Evolutionary conservation across 2,888 invertebrate genomes (phyloP).

Genomic region (Sarcophaga subvicina): DNA sequence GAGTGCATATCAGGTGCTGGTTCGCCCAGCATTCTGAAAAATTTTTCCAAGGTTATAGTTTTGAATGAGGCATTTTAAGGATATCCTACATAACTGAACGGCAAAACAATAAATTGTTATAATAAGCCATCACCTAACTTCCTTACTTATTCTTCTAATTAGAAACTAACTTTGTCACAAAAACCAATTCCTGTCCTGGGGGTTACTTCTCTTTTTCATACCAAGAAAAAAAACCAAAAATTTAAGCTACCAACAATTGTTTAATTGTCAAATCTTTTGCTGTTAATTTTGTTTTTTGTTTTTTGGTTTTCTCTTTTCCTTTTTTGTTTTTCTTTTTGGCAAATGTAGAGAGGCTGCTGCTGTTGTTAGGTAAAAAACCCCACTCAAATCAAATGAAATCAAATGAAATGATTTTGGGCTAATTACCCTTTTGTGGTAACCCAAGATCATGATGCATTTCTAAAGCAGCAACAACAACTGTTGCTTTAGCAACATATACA

Average conservation of each 20-base stretch:
- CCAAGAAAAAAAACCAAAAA: background rate
- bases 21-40: no score
- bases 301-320: constrained; percentile 26
- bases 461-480: constrained; percentile 1
- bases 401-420: constrained; percentile 75
- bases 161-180: background rate
- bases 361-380: constrained; percentile 39
- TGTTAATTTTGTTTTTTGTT: constrained; percentile 14
- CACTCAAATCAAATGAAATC: constrained; percentile 57
- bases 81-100: no score
- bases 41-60: no score
- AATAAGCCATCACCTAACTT: no score
- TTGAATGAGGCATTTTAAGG: no score
- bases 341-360: constrained; percentile 3
- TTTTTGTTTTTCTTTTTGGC: constrained; percentile 22
- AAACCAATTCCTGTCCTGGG: background rate
- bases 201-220: background rate
- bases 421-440: constrained; percentile 79
- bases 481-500: no score
- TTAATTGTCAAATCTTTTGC: constrained; percentile 59
- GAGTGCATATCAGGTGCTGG: no score
- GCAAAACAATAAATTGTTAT: no score
- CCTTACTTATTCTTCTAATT: no score
- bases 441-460: constrained; percentile 69
- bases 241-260: constrained; percentile 50